Conservation (phyloP, 1,140 invertebrate genomes). For the Venturia canescens region DNA sequence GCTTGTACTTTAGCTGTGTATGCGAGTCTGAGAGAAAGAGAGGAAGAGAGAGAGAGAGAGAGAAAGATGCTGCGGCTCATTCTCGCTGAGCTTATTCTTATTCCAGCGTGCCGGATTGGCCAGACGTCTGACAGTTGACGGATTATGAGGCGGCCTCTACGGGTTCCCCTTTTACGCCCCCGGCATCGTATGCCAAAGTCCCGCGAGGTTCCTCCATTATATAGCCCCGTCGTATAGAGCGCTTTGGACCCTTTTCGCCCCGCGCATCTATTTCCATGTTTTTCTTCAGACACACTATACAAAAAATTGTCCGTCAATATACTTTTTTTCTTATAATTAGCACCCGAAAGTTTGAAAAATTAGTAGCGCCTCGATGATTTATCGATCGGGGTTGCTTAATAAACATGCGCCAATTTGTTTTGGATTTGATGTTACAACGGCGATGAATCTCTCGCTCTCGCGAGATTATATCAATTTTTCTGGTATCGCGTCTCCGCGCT, state of each 20-base stretch:
- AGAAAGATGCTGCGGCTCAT: constrained; percentile 55
- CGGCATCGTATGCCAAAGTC: constrained; percentile 52
- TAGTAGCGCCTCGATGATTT: constrained; percentile 10
- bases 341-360: constrained; percentile 10
- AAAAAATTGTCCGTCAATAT: constrained; percentile 11
- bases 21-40: neutral
- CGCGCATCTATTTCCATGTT: constrained; percentile 9
- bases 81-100: constrained; percentile 68
- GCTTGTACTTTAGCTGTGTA: constrained; percentile 1
- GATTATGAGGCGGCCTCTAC: constrained; percentile 75
- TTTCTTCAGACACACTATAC: neutral
- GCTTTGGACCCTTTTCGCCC: constrained; percentile 7
- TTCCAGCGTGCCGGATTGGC: constrained; percentile 72
- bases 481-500: too few species aligned
- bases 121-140: constrained; percentile 75
- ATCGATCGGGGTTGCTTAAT: neutral
- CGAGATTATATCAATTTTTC: neutral
- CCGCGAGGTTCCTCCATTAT: constrained; percentile 44
- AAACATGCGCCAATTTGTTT: neutral
- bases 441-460: neutral
- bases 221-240: neutral
- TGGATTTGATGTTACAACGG: neutral
- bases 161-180: constrained; percentile 57
- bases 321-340: constrained; percentile 8
- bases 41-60: constrained; percentile 18